Percentiles rank a stretch among this genome's conserved stretches.
These are phyloP conservation scores for Hyles euphorbiae DNA, from an alignment of 1,140 invertebrate genomes.

Conservation along the genomic window DNA sequence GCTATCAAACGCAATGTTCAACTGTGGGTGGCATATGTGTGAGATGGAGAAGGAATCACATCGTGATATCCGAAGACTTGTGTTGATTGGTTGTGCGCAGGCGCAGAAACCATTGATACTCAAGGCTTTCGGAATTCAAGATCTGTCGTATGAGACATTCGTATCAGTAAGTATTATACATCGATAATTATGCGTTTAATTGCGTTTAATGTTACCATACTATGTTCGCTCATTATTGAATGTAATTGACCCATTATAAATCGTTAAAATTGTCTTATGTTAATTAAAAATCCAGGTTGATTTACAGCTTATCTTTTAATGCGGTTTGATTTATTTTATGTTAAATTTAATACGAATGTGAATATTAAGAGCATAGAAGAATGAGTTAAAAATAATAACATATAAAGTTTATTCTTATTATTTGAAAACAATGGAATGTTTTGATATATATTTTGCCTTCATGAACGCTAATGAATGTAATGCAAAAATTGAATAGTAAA, in stretches of 20 bases:
- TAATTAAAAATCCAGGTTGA: not conserved
- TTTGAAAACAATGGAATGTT: no score
- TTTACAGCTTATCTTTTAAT: not conserved
- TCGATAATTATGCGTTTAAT: not conserved
- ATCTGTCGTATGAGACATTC: conserved; percentile 61
- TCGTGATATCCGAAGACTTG: conserved; percentile 41
- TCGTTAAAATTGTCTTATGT: not conserved
- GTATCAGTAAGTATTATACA: conserved; percentile 44
- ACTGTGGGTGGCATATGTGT: conserved; percentile 58
- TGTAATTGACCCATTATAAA: not conserved
- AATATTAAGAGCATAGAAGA: not conserved
- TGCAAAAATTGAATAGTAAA: no score
- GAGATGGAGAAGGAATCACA: conserved; percentile 29
- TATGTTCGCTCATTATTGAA: not conserved
- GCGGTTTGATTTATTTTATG: not conserved
- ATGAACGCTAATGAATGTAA: no score
- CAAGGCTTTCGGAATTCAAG: conserved; percentile 62
- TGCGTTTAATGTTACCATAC: not conserved
- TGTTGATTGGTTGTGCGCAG: conserved; percentile 54
- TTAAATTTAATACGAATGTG: not conserved
- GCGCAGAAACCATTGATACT: conserved; percentile 60
- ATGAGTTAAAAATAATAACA: no score
- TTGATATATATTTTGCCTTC: no score
- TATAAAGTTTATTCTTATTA: no score
- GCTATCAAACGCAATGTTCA: conserved; percentile 51